Conservation (phyloP, 1,140 invertebrate species). For the Neodiprion virginianus region DNA sequence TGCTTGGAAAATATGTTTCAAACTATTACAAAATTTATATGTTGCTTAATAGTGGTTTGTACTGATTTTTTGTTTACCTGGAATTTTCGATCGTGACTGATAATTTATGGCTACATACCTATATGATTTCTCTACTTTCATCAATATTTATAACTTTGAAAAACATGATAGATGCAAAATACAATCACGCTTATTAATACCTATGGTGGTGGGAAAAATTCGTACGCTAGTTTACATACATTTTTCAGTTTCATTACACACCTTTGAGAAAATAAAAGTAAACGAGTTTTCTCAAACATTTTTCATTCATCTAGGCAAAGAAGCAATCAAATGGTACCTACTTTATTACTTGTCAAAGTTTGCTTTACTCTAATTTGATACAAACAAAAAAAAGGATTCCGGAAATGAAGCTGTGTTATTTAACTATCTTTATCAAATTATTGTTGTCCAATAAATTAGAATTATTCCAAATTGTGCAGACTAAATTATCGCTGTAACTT, state of each 20-base stretch:
- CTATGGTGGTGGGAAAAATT: not conserved
- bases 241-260: conserved; percentile 13
- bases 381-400: not conserved
- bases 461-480: too few species aligned
- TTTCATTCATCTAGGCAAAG: conserved; percentile 27
- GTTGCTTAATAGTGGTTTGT: too few species aligned
- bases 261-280: conserved; percentile 13
- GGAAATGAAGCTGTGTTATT: not conserved
- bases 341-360: conserved; percentile 62
- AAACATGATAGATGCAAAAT: too few species aligned
- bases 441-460: too few species aligned
- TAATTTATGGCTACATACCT: too few species aligned
- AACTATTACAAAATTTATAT: too few species aligned
- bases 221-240: not conserved
- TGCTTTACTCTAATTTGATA: conserved; percentile 46
- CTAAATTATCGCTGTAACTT: too few species aligned
- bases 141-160: too few species aligned
- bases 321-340: conserved; percentile 55
- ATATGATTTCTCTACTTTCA: too few species aligned
- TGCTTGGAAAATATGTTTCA: too few species aligned
- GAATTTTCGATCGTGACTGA: too few species aligned
- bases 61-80: too few species aligned
- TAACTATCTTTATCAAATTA: not conserved
- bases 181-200: not conserved
- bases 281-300: conserved; percentile 26